A percentile compares a stretch with the other conserved stretches of the same genome.
These are phyloP conservation scores for Cyanocitta stelleri DNA, from an alignment of 2,113 vertebrate genomes.

Conservation along the genomic window DNA sequence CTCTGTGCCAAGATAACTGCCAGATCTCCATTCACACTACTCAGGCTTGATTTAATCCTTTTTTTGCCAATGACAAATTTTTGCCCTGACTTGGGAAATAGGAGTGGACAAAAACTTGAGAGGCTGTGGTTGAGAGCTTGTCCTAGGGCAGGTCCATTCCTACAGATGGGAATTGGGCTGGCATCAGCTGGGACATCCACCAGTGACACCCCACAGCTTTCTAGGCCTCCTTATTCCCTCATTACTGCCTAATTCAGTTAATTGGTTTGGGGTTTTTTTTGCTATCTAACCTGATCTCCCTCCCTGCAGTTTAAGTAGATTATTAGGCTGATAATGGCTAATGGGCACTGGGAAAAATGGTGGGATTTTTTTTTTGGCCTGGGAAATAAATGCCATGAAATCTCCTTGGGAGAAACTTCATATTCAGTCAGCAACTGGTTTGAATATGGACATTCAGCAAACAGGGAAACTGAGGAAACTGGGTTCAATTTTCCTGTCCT, in stretches of 20 bases:
- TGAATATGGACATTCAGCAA: not conserved
- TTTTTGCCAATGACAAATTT: not conserved
- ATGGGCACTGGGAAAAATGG: not conserved
- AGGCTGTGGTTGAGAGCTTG: not conserved
- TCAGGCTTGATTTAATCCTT: not conserved
- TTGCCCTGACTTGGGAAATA: not conserved
- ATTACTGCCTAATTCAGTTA: not conserved
- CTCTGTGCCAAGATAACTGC: not conserved
- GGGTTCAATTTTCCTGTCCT: not conserved
- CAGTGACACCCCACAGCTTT: not conserved
- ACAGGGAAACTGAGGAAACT: slow-evolving; percentile 53
- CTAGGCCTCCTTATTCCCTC: not conserved
- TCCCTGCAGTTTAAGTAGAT: not conserved
- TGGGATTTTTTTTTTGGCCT: not conserved
- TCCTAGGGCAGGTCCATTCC: not conserved
- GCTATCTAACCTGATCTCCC: not conserved
- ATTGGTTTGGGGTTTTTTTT: not conserved
- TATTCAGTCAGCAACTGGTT: not conserved
- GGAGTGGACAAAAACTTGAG: not conserved
- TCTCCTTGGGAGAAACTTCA: not conserved
- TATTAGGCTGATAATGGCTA: not conserved
- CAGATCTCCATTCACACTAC: slow-evolving; percentile 27
- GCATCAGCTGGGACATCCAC: not conserved
- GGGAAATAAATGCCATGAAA: not conserved
- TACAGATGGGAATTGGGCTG: not conserved